Percentiles rank a stretch among this genome's conserved stretches.
These are phyloP conservation scores for Silurus lanzhouensis DNA, from an alignment of 2,797 vertebrate species.

Conservation along the genomic window DNA sequence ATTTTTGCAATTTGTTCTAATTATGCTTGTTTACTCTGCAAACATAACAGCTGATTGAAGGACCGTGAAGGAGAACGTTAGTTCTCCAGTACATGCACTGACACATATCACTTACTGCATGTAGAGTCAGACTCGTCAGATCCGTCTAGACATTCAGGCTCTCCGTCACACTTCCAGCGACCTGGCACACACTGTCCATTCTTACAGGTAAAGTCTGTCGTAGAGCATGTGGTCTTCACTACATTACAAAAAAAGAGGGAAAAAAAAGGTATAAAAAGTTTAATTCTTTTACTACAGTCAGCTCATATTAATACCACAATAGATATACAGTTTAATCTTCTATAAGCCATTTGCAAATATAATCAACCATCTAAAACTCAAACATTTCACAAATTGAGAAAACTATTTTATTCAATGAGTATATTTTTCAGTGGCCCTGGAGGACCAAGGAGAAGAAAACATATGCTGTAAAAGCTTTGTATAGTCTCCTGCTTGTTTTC, in stretches of 20 bases:
- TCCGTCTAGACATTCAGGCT: conserved; percentile 89
- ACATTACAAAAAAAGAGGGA: conserved; percentile 59
- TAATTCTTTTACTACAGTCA: background rate
- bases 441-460: conserved; percentile 12
- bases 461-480: conserved; percentile 13
- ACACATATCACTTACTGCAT: conserved; percentile 85
- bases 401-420: conserved; percentile 9
- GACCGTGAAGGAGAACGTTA: background rate
- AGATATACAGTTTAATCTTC: background rate
- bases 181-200: conserved; percentile 91
- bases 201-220: conserved; percentile 91
- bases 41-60: background rate
- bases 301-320: background rate
- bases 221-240: conserved; percentile 93
- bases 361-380: conserved; percentile 12
- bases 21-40: too few relatives aligned
- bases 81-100: background rate
- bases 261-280: background rate
- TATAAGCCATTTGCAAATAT: background rate
- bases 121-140: conserved; percentile 89
- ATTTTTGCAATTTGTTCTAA: background rate
- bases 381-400: conserved; percentile 22
- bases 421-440: background rate
- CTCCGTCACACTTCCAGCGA: conserved; percentile 94
- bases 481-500: conserved; percentile 28